Conservation (phyloP, 1,140 invertebrate species). For the Triops cancriformis region DNA sequence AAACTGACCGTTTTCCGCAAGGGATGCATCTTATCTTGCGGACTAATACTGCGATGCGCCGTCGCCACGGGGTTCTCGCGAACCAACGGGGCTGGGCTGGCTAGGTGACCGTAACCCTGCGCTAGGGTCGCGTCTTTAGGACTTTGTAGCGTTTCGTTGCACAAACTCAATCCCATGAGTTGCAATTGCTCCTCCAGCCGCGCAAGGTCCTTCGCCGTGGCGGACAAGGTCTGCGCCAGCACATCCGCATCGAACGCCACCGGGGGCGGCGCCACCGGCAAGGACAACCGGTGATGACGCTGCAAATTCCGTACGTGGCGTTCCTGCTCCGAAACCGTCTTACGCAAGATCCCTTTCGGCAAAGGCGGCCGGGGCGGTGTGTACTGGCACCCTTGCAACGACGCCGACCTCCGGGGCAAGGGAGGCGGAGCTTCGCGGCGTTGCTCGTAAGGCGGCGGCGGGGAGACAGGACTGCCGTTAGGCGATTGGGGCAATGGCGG, state of each 20-base stretch:
- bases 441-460: constrained; percentile 5
- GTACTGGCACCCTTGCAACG: constrained; percentile 48
- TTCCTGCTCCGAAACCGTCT: constrained; percentile 31
- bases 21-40: neutral
- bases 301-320: constrained; percentile 30
- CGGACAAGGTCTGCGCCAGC: neutral
- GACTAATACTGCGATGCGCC: neutral
- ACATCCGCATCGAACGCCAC: neutral
- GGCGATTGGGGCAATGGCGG: neutral
- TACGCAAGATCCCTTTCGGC: constrained; percentile 60
- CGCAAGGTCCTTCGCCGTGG: constrained; percentile 3
- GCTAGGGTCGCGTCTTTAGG: constrained; percentile 30
- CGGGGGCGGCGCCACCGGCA: neutral
- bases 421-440: constrained; percentile 40
- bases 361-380: constrained; percentile 58
- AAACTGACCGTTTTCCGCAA: constrained; percentile 28
- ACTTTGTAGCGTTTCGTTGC: constrained; percentile 28
- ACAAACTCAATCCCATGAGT: constrained; percentile 17
- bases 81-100: too few species aligned
- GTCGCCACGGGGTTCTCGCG: neutral
- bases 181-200: neutral
- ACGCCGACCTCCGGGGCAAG: constrained; percentile 55
- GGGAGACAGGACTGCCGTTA: constrained; percentile 16
- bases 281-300: constrained; percentile 8
- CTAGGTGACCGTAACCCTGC: neutral